These are phyloP conservation scores for Parnassius orleans DNA, from an alignment of 2,888 invertebrate species.

Conservation along the genomic window DNA sequence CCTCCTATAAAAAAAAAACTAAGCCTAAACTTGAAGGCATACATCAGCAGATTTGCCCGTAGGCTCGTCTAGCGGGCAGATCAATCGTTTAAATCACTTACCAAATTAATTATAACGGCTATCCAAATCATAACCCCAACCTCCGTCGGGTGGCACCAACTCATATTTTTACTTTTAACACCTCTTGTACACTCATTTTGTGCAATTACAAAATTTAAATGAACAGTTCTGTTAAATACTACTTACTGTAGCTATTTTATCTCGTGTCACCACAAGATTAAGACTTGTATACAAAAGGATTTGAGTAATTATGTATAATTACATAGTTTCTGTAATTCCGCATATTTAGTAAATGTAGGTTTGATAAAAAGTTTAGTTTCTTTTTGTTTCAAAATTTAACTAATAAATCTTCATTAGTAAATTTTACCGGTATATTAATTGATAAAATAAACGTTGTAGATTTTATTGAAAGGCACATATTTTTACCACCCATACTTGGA, in stretches of 20 bases:
- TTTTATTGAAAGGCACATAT: neutral
- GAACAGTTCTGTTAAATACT: slow-evolving; percentile 26
- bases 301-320: slow-evolving; percentile 11
- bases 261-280: slow-evolving; percentile 27
- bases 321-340: slow-evolving; percentile 14
- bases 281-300: slow-evolving; percentile 21
- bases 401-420: no score
- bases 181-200: slow-evolving; percentile 42
- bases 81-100: slow-evolving; percentile 58
- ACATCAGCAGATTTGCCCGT: no score
- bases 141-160: slow-evolving; percentile 82
- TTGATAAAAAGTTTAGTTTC: no score
- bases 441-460: neutral
- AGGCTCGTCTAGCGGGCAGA: no score
- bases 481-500: neutral
- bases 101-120: slow-evolving; percentile 80
- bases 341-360: slow-evolving; percentile 5
- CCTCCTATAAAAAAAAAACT: no score
- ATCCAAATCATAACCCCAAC: slow-evolving; percentile 86
- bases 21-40: no score
- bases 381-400: no score
- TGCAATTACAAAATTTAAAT: slow-evolving; percentile 26
- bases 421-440: no score
- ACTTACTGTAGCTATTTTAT: slow-evolving; percentile 27
- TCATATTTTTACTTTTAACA: slow-evolving; percentile 43